Percentiles rank a stretch among this genome's conserved stretches.
phyloP scores from a whole-genome alignment of 2,797 vertebrate species.

The Nyctalus aviator region DNA sequence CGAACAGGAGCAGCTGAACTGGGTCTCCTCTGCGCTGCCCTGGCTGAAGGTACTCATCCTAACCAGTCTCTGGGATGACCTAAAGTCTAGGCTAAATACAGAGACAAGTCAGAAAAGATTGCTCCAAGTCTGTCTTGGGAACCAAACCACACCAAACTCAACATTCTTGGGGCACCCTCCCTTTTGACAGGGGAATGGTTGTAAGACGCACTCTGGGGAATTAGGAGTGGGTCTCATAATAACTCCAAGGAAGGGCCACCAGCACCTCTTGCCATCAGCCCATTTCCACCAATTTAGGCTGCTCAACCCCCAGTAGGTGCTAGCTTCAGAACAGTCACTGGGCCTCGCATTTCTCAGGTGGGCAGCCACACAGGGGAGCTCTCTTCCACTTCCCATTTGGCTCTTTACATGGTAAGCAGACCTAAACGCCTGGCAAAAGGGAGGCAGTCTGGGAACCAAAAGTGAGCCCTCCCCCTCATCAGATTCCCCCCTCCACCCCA shows the following conservation, averaged over 20 bases:
- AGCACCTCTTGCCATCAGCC: neutral
- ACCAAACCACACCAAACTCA: neutral
- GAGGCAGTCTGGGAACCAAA: neutral
- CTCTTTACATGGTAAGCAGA: neutral
- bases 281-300: neutral
- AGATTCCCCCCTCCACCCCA: rapidly evolving
- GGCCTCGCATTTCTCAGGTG: neutral
- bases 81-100: neutral
- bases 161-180: neutral
- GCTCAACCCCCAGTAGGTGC: neutral
- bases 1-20: neutral
- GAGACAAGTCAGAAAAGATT: neutral
- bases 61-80: neutral
- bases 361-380: neutral
- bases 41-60: neutral
- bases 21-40: neutral
- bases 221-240: neutral
- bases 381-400: neutral
- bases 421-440: neutral
- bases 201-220: neutral
- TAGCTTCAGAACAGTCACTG: neutral
- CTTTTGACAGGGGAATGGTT: neutral
- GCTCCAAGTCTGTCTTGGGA: neutral
- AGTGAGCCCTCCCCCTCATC: neutral
- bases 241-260: neutral